phyloP scores from a whole-genome alignment of 2,888 invertebrate genomes.

The Eumerus sabulonum region DNA sequence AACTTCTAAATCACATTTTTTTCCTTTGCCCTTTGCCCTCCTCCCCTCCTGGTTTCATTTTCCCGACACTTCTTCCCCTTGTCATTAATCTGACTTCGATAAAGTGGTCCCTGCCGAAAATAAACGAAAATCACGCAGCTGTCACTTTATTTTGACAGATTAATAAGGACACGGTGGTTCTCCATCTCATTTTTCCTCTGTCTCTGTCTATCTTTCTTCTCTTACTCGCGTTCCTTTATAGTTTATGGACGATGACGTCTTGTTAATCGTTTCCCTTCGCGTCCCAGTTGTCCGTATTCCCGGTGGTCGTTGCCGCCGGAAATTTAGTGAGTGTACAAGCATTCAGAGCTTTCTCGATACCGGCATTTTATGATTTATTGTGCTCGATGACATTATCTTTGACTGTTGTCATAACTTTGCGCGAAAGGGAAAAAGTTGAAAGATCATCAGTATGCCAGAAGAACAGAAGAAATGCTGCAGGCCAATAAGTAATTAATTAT shows the following conservation, averaged over 20 bases:
- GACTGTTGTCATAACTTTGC: conserved; percentile 61
- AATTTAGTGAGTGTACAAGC: conserved; percentile 4
- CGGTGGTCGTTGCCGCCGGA: background rate
- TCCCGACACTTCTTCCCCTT: conserved; percentile 1
- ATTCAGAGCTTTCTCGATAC: conserved; percentile 41
- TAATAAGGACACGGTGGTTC: conserved; percentile 64
- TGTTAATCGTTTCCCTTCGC: conserved; percentile 43
- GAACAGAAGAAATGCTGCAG: no score
- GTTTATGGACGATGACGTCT: conserved; percentile 50
- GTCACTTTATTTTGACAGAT: conserved; percentile 67
- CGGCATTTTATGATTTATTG: conserved; percentile 57
- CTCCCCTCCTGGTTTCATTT: no score
- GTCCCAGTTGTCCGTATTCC: conserved; percentile 5
- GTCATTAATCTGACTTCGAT: background rate
- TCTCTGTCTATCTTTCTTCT: no score
- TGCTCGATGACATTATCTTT: conserved; percentile 59
- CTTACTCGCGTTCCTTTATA: background rate
- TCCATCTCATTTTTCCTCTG: conserved; percentile 21
- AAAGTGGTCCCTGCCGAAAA: background rate
- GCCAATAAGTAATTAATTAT: no score
- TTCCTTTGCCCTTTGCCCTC: no score
- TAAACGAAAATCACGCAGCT: conserved; percentile 54
- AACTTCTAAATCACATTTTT: conserved; percentile 49
- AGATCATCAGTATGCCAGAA: background rate
- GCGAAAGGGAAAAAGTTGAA: no score